Evolutionary conservation across 2,113 vertebrate species (phyloP).

Genomic region (Pelecanus crispus): DNA sequence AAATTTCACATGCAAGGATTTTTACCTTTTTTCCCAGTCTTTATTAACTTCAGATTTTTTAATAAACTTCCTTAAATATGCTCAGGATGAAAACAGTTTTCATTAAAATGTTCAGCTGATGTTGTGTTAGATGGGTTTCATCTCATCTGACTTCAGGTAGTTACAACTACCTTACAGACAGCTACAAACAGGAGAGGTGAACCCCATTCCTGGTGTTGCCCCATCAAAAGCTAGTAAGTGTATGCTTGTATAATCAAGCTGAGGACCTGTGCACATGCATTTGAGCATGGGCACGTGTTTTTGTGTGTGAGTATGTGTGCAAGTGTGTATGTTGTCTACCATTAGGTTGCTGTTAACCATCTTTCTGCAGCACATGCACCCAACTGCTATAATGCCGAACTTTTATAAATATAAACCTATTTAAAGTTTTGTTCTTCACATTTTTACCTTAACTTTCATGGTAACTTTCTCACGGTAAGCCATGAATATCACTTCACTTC

Average conservation of each 20-base stretch:
- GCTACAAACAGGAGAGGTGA: background rate
- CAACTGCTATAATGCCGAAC: background rate
- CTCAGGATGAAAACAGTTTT: background rate
- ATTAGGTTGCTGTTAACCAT: background rate
- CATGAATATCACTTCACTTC: background rate
- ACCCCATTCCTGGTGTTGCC: background rate
- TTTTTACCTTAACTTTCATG: background rate
- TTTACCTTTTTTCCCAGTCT: background rate
- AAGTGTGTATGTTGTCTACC: background rate
- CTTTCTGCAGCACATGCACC: background rate
- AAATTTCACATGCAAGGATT: background rate
- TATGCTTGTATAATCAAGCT: background rate
- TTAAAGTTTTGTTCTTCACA: background rate
- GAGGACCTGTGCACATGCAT: background rate
- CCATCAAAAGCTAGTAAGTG: background rate
- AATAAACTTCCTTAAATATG: conserved; percentile 18
- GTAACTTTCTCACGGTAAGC: background rate
- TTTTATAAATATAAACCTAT: background rate
- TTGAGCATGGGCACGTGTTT: background rate
- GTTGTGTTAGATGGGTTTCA: background rate
- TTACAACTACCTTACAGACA: background rate
- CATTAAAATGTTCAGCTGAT: background rate
- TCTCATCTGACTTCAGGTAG: background rate
- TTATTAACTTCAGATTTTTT: background rate
- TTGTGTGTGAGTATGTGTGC: background rate